Conservation (phyloP, 53 echinoderm and acorn worm species). For the Zoroaster sp. region DNA sequence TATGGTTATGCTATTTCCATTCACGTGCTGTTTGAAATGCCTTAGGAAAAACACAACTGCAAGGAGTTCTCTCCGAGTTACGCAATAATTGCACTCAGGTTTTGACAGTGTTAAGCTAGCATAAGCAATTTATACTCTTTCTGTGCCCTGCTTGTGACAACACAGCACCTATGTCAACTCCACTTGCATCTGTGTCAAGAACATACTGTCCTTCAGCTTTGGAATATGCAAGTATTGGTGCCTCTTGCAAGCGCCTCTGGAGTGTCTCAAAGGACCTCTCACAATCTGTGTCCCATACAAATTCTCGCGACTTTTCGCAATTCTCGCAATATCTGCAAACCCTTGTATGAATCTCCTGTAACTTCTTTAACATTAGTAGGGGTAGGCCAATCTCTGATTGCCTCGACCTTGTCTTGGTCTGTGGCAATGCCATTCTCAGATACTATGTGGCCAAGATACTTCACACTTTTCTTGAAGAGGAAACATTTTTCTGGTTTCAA, state of each 20-base stretch:
- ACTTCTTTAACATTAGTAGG: not conserved
- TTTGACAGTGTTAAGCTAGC: constrained; percentile 41
- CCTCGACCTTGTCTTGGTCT: too few species aligned
- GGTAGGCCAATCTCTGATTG: not conserved
- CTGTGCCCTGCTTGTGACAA: constrained; percentile 51
- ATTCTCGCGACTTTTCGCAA: not conserved
- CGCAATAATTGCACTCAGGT: constrained; percentile 53
- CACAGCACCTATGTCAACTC: constrained; percentile 54
- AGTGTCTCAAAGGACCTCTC: not conserved
- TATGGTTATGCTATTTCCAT: constrained; percentile 9
- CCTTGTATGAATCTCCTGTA: not conserved
- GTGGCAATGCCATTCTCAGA: not conserved
- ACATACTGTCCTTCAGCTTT: constrained; percentile 1
- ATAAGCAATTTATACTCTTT: constrained; percentile 38
- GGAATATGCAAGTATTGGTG: constrained; percentile 14
- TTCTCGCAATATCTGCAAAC: constrained; percentile 11
- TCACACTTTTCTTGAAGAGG: not conserved
- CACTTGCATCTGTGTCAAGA: constrained; percentile 11
- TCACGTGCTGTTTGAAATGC: constrained; percentile 18
- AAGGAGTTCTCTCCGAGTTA: constrained; percentile 44
- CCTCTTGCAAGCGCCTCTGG: not conserved
- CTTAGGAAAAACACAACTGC: constrained; percentile 33
- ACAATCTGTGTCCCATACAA: not conserved
- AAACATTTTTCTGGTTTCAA: not conserved
- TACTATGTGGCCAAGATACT: constrained; percentile 7